phyloP scores from a whole-genome alignment of 2,113 vertebrate genomes.

The Paradoxurus hermaphroditus region DNA sequence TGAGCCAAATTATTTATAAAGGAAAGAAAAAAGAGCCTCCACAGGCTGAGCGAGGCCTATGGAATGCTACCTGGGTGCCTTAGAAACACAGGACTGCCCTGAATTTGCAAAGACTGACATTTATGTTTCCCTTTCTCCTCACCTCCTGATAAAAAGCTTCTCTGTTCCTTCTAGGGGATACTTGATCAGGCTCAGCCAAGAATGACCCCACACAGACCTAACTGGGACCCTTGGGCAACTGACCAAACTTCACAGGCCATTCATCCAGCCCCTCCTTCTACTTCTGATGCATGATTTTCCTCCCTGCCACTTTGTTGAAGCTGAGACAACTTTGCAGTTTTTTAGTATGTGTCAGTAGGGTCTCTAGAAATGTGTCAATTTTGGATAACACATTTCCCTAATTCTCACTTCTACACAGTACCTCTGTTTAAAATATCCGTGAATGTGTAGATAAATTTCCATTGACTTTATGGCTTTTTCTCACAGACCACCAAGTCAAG shows the following conservation, averaged over 20 bases:
- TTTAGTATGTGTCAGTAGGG: not conserved
- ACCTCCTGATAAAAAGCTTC: not conserved
- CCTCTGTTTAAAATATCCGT: not conserved
- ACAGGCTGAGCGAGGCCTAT: not conserved
- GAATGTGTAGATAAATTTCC: not conserved
- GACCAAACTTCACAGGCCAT: constrained; percentile 14
- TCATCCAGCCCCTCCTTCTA: not conserved
- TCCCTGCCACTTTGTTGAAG: constrained; percentile 9
- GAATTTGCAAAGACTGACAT: not conserved
- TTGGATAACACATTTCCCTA: constrained; percentile 42
- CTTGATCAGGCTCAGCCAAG: not conserved
- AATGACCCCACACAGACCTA: constrained; percentile 1
- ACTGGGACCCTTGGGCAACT: not conserved
- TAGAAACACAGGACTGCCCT: not conserved
- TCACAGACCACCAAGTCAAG: not conserved
- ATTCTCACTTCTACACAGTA: not conserved
- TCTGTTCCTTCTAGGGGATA: not conserved
- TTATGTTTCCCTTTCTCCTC: not conserved
- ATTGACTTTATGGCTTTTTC: not conserved
- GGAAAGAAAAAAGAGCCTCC: not conserved
- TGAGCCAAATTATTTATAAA: constrained; percentile 25
- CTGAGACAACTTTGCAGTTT: not conserved
- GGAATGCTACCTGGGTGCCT: not conserved
- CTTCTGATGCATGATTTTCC: constrained; percentile 10
- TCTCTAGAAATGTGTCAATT: constrained; percentile 10